phyloP scores from a whole-genome alignment of 2,113 vertebrate genomes.

The Serinus canaria region DNA sequence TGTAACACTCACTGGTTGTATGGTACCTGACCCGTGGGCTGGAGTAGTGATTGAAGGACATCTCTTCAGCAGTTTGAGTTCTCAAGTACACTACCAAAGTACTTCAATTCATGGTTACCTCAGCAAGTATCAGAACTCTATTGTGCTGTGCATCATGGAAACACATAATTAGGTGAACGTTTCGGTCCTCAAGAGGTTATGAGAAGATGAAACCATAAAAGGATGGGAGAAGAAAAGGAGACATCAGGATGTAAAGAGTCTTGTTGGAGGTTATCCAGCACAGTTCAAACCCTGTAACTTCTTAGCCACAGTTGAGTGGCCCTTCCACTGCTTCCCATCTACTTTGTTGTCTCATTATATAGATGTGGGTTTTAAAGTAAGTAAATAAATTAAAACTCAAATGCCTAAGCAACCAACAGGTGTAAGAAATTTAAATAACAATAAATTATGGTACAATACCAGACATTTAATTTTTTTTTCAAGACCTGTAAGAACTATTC shows the following conservation, averaged over 20 bases:
- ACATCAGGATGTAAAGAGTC: neutral
- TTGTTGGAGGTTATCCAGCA: neutral
- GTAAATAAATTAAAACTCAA: neutral
- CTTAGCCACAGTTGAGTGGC: neutral
- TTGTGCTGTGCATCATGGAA: neutral
- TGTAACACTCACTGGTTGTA: neutral
- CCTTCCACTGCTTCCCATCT: neutral
- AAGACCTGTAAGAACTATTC: conserved; percentile 8
- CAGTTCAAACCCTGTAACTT: neutral
- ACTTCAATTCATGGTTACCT: neutral
- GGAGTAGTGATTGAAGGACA: neutral
- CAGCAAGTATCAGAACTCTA: neutral
- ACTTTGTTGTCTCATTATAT: conserved; percentile 7
- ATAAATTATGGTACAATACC: neutral
- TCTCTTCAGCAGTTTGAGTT: neutral
- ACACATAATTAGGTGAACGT: neutral
- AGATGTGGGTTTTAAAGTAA: neutral
- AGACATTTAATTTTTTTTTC: conserved; percentile 19
- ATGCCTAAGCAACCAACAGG: neutral
- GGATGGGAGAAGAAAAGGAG: neutral
- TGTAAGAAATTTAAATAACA: conserved; percentile 24
- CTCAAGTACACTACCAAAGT: neutral
- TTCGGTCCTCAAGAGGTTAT: neutral
- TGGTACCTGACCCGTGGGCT: neutral
- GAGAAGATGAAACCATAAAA: neutral